Percentiles rank a stretch among this genome's conserved stretches.
These are phyloP conservation scores for Zosterops borbonicus DNA, from an alignment of 2,113 vertebrate genomes.

Conservation along the genomic window DNA sequence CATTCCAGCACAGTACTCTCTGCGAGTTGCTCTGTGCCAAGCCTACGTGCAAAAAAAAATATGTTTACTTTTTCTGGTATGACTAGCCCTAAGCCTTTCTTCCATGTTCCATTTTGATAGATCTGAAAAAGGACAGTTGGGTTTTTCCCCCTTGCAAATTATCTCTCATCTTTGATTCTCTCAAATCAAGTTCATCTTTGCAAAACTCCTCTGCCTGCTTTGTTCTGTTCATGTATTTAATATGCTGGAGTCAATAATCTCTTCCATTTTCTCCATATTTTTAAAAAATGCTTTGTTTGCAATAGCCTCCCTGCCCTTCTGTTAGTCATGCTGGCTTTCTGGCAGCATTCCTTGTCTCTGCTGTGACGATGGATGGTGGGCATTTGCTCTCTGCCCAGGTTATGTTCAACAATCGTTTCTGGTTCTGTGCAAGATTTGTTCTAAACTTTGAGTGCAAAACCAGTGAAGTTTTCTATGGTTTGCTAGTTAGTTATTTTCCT, in stretches of 20 bases:
- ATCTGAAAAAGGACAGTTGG: background rate
- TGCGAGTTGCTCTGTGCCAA: background rate
- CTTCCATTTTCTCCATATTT: background rate
- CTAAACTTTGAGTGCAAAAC: background rate
- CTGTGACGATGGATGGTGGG: background rate
- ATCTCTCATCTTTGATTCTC: background rate
- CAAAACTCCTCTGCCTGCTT: background rate
- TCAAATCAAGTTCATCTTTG: background rate
- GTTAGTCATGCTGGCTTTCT: background rate
- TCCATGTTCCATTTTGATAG: background rate
- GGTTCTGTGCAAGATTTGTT: background rate
- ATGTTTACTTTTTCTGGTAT: background rate
- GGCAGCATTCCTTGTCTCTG: background rate
- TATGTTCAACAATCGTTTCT: background rate
- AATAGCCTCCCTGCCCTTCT: background rate
- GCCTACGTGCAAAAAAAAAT: background rate
- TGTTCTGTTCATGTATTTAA: background rate
- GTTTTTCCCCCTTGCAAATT: background rate
- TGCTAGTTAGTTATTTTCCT: background rate
- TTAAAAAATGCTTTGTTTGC: background rate
- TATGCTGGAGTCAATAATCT: background rate
- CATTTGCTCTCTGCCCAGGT: background rate
- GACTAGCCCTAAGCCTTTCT: background rate
- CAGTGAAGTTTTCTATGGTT: background rate
- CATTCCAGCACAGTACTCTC: background rate